These are phyloP conservation scores for Ophion ventricosus DNA, from an alignment of 2,888 invertebrate genomes.

Conservation along the genomic window DNA sequence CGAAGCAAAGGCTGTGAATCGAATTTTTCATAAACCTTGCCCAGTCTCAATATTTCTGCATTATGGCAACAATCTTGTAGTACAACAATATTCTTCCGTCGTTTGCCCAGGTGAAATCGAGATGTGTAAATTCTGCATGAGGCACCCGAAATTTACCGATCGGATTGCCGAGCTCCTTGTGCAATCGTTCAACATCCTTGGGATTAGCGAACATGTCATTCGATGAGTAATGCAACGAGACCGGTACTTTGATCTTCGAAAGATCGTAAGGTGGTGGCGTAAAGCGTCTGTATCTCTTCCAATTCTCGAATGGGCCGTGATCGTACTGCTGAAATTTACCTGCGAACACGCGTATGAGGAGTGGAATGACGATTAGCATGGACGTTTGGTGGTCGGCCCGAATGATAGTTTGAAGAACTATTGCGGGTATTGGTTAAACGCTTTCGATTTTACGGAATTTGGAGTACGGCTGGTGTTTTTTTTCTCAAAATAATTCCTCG, in stretches of 20 bases:
- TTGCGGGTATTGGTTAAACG: too few species aligned
- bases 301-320: slow-evolving; percentile 84
- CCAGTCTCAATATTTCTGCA: slow-evolving; percentile 57
- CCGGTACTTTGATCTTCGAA: slow-evolving; percentile 85
- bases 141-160: slow-evolving; percentile 84
- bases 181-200: slow-evolving; percentile 85
- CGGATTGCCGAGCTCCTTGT: slow-evolving; percentile 84
- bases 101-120: slow-evolving; percentile 88
- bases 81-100: slow-evolving; percentile 85
- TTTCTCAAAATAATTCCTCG: too few species aligned
- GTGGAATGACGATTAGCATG: not conserved
- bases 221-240: slow-evolving; percentile 87
- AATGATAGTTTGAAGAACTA: too few species aligned
- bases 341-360: slow-evolving; percentile 32
- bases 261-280: slow-evolving; percentile 87
- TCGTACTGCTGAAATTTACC: slow-evolving; percentile 84
- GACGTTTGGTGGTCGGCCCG: too few species aligned
- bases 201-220: slow-evolving; percentile 86
- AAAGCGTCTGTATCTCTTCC: slow-evolving; percentile 84
- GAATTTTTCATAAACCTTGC: not conserved
- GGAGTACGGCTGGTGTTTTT: too few species aligned
- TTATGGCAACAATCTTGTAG: slow-evolving; percentile 70
- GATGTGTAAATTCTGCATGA: slow-evolving; percentile 86
- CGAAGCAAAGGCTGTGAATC: not conserved
- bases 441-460: too few species aligned